phyloP scores from a whole-genome alignment of 2,888 invertebrate genomes.

The Hoplodrina blanda region DNA sequence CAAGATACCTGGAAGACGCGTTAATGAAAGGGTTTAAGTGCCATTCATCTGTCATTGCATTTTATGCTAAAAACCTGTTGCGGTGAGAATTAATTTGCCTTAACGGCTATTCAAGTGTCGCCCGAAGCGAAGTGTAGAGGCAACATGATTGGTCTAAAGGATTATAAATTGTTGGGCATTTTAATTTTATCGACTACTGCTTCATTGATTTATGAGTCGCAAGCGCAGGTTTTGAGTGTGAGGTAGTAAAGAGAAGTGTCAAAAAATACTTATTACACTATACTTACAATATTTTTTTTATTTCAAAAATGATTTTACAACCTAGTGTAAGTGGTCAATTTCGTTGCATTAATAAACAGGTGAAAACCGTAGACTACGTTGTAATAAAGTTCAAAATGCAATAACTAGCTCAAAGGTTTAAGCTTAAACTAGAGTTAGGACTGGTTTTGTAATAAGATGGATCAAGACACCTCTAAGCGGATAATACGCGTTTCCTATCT shows the following conservation, averaged over 20 bases:
- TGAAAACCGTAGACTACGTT: too few relatives aligned
- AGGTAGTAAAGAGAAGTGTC: not conserved
- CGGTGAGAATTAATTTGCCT: constrained; percentile 21
- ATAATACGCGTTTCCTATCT: constrained; percentile 2
- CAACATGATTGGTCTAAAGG: constrained; percentile 36
- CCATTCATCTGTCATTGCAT: constrained; percentile 43
- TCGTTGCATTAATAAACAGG: too few relatives aligned
- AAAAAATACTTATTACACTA: not conserved
- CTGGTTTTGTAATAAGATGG: not conserved
- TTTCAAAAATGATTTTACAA: too few relatives aligned
- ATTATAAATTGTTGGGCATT: constrained; percentile 26
- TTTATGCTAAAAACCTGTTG: constrained; percentile 34
- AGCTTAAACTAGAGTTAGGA: not conserved
- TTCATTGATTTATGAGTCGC: constrained; percentile 3
- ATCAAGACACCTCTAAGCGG: constrained; percentile 5
- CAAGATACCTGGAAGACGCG: constrained; percentile 40
- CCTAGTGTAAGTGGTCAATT: too few relatives aligned
- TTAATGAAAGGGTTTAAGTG: constrained; percentile 38
- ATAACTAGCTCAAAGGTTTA: not conserved
- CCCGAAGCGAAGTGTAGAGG: constrained; percentile 22
- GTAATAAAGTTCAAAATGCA: too few relatives aligned
- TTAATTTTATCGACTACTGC: constrained; percentile 28
- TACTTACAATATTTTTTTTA: too few relatives aligned
- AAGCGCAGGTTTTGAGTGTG: not conserved
- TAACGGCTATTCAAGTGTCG: constrained; percentile 23